Evolutionary conservation across 2,888 invertebrate genomes (phyloP).

Genomic region (Agriopis leucophaearia): DNA sequence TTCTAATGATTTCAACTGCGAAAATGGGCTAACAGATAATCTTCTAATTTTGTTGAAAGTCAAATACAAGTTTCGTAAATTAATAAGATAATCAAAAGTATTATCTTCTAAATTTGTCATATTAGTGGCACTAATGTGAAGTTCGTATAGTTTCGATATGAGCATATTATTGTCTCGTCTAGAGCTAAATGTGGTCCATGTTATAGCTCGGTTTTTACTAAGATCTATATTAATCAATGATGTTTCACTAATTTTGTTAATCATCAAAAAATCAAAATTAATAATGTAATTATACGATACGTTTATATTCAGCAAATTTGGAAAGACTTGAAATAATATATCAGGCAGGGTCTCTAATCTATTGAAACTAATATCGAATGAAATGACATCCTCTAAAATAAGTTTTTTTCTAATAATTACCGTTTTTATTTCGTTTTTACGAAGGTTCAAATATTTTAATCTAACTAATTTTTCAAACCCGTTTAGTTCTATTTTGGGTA

Average conservation of each 20-base stretch:
- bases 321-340: slow-evolving; percentile 75
- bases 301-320: slow-evolving; percentile 77
- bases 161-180: slow-evolving; percentile 70
- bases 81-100: slow-evolving; percentile 91
- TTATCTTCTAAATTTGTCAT: slow-evolving; percentile 86
- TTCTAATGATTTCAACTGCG: slow-evolving; percentile 90
- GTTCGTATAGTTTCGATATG: slow-evolving; percentile 75
- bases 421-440: slow-evolving; percentile 77
- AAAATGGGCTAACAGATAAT: slow-evolving; percentile 94
- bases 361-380: slow-evolving; percentile 77
- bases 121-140: slow-evolving; percentile 77
- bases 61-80: slow-evolving; percentile 92
- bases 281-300: slow-evolving; percentile 77
- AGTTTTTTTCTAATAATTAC: slow-evolving; percentile 72
- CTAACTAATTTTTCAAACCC: slow-evolving; percentile 73
- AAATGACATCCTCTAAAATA: slow-evolving; percentile 67
- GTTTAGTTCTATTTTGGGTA: slow-evolving; percentile 90
- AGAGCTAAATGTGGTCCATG: slow-evolving; percentile 65
- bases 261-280: slow-evolving; percentile 71
- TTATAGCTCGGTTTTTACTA: slow-evolving; percentile 74
- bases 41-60: slow-evolving; percentile 91
- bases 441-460: slow-evolving; percentile 73
- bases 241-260: slow-evolving; percentile 63
- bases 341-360: slow-evolving; percentile 69
- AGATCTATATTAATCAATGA: slow-evolving; percentile 77